A percentile compares a stretch with the other conserved stretches of the same genome.
phyloP scores from a whole-genome alignment of 2,113 vertebrate genomes.

The Myanophis thanlyinensis region DNA sequence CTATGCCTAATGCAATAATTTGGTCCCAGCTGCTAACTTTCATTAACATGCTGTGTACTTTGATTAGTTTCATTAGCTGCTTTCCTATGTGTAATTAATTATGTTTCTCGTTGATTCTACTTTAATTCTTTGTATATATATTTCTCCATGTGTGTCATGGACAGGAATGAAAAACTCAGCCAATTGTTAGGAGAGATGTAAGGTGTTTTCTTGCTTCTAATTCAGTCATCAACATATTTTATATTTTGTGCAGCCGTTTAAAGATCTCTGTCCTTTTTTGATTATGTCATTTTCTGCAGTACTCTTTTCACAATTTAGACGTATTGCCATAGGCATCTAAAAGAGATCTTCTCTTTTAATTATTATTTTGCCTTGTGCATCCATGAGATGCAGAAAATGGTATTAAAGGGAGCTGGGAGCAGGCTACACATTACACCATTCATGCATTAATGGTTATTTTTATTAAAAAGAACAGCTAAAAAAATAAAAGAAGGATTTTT shows the following conservation, averaged over 20 bases:
- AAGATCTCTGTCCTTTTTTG: neutral
- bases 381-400: neutral
- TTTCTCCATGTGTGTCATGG: neutral
- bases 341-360: neutral
- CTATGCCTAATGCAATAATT: neutral
- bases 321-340: neutral
- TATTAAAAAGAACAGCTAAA: neutral
- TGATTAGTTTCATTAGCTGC: constrained; percentile 8
- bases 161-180: neutral
- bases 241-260: neutral
- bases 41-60: constrained; percentile 2
- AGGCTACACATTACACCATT: neutral
- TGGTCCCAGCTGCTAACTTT: constrained; percentile 25
- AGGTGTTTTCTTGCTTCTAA: neutral
- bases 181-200: neutral
- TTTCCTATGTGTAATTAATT: constrained; percentile 24
- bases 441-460: neutral
- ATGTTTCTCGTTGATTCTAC: constrained; percentile 30
- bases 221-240: neutral
- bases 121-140: constrained; percentile 21
- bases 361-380: neutral
- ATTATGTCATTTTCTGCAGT: neutral
- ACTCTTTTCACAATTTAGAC: neutral
- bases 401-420: neutral
- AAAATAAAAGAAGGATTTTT: neutral